phyloP scores from a whole-genome alignment of 2,113 vertebrate genomes.

The Bubalus kerabau region DNA sequence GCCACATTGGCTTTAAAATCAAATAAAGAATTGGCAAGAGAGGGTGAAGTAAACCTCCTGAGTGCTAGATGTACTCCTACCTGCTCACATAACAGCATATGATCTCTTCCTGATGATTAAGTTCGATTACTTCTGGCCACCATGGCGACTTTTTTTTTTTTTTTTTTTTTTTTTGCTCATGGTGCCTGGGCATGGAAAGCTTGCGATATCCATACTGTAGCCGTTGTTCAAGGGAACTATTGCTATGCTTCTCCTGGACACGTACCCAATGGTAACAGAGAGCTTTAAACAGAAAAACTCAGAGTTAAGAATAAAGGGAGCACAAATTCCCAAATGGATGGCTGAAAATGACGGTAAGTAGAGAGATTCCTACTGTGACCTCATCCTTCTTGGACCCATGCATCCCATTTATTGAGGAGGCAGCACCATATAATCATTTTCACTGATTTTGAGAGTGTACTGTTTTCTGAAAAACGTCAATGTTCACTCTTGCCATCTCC shows the following conservation, averaged over 20 bases:
- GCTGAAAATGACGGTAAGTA: neutral
- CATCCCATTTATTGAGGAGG: neutral
- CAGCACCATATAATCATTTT: fast-evolving
- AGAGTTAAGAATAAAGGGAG: neutral
- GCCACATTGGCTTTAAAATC: neutral
- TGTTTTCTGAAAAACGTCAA: neutral
- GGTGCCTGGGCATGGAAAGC: neutral
- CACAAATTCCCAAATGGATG: neutral
- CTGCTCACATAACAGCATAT: fast-evolving
- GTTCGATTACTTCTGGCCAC: fast-evolving
- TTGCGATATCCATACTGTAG: neutral
- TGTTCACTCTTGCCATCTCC: neutral
- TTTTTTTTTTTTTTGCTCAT: neutral
- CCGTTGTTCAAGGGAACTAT: neutral
- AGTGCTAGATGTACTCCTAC: fast-evolving
- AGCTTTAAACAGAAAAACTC: neutral
- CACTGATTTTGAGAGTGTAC: neutral
- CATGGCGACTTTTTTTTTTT: neutral
- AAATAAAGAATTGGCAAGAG: too few species aligned
- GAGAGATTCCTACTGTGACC: neutral
- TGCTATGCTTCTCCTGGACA: neutral
- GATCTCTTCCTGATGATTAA: neutral
- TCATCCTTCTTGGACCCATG: neutral
- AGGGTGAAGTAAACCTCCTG: neutral
- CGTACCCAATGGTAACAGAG: fast-evolving